Evolutionary conservation across 2,113 vertebrate species (phyloP).

Genomic region (Zootoca vivipara): DNA sequence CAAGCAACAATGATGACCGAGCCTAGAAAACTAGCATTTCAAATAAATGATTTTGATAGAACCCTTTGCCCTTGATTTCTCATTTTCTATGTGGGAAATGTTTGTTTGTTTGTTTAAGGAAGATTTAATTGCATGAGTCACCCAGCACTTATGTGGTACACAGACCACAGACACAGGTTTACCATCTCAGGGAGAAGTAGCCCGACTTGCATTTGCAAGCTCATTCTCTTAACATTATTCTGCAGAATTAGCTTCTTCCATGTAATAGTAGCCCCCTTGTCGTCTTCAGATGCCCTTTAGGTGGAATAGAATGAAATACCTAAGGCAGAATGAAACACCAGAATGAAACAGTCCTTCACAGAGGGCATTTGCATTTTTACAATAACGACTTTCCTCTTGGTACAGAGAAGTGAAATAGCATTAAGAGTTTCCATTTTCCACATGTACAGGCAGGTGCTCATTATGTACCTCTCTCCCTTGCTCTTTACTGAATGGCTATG

Average conservation of each 20-base stretch:
- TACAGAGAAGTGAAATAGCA: neutral
- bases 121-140: neutral
- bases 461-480: neutral
- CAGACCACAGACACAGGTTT: neutral
- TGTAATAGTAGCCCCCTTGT: neutral
- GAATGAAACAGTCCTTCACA: neutral
- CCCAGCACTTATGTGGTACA: neutral
- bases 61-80: neutral
- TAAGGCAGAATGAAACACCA: neutral
- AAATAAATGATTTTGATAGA: neutral
- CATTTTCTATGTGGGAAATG: neutral
- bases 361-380: conserved; percentile 9
- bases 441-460: neutral
- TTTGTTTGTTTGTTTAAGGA: neutral
- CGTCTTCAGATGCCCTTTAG: neutral
- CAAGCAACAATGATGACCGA: neutral
- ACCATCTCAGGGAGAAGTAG: neutral
- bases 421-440: conserved; percentile 8
- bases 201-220: neutral
- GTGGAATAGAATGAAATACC: neutral
- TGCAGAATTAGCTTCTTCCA: neutral
- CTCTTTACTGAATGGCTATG: neutral
- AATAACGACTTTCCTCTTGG: neutral
- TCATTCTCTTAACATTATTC: neutral
- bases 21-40: neutral